A percentile compares a stretch with the other conserved stretches of the same genome.
phyloP scores from a whole-genome alignment of 2,888 invertebrate genomes.

The Electrophaes corylata region DNA sequence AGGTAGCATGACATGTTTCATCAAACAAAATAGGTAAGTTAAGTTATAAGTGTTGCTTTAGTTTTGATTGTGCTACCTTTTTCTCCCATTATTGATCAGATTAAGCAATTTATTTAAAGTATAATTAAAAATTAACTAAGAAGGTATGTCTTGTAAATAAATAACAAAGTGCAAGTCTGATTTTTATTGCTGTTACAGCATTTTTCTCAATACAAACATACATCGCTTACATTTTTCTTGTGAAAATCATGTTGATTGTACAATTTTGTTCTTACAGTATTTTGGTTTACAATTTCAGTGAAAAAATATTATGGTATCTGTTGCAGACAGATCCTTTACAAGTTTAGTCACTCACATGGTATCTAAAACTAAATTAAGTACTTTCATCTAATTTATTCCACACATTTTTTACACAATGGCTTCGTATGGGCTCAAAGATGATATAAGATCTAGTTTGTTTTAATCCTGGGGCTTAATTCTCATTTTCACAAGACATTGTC shows the following conservation, averaged over 20 bases:
- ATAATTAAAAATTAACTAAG: background rate
- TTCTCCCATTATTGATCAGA: too few relatives aligned
- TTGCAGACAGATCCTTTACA: slow-evolving; percentile 40
- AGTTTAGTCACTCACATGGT: slow-evolving; percentile 51
- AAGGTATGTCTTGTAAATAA: slow-evolving; percentile 35
- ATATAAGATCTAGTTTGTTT: too few relatives aligned
- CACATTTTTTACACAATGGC: slow-evolving; percentile 16
- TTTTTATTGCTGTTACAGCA: slow-evolving; percentile 83
- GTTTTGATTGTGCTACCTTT: too few relatives aligned
- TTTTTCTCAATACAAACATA: slow-evolving; percentile 76
- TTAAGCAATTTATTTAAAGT: too few relatives aligned
- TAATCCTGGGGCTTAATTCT: too few relatives aligned
- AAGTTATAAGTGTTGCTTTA: too few relatives aligned
- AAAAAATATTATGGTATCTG: slow-evolving; percentile 53
- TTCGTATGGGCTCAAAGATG: background rate
- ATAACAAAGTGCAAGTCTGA: slow-evolving; percentile 66
- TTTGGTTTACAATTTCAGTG: slow-evolving; percentile 43
- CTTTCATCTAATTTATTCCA: slow-evolving; percentile 48
- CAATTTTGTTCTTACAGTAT: slow-evolving; percentile 51
- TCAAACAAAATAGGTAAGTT: background rate
- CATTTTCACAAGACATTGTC: too few relatives aligned
- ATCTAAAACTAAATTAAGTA: slow-evolving; percentile 75
- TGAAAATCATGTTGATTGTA: slow-evolving; percentile 71
- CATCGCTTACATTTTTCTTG: slow-evolving; percentile 70
- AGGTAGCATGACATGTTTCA: too few relatives aligned